phyloP scores from a whole-genome alignment of 2,888 invertebrate genomes.

The Dasypolia templi region DNA sequence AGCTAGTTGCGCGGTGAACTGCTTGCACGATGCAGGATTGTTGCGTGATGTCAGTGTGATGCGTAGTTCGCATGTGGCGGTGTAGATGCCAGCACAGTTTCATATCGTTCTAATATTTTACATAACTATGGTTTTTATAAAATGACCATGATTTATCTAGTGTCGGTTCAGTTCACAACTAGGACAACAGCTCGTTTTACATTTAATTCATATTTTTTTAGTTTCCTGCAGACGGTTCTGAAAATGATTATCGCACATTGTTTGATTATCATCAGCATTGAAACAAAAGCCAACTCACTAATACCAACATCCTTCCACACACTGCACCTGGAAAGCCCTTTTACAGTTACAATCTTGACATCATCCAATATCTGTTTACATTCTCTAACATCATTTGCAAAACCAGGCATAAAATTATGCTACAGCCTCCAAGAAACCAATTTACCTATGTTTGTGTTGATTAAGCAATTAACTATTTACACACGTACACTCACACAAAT shows the following conservation, averaged over 20 bases:
- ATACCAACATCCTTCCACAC: constrained; percentile 14
- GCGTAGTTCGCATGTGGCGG: too few species aligned
- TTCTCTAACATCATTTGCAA: constrained; percentile 12
- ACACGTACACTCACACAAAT: too few species aligned
- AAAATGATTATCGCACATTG: constrained; percentile 7
- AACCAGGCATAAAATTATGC: constrained; percentile 3
- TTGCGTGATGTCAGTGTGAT: too few species aligned
- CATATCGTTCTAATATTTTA: not conserved
- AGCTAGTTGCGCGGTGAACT: too few species aligned
- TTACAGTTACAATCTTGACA: constrained; percentile 4
- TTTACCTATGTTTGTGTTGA: constrained; percentile 47
- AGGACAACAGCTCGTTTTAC: constrained; percentile 26
- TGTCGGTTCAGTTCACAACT: constrained; percentile 37
- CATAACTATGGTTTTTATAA: constrained; percentile 1
- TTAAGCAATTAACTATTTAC: constrained; percentile 42
- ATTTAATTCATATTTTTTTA: constrained; percentile 47
- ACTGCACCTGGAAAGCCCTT: constrained; percentile 9
- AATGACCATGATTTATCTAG: not conserved
- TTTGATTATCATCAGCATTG: constrained; percentile 34
- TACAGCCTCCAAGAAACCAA: not conserved
- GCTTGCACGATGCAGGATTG: too few species aligned
- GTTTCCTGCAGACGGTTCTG: constrained; percentile 36
- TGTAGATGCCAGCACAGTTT: too few species aligned
- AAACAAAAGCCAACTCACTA: constrained; percentile 13
- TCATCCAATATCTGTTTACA: not conserved